Base-by-base conservation (phyloP, 2,113 vertebrate species). In the Mustelus asterias region DNA sequence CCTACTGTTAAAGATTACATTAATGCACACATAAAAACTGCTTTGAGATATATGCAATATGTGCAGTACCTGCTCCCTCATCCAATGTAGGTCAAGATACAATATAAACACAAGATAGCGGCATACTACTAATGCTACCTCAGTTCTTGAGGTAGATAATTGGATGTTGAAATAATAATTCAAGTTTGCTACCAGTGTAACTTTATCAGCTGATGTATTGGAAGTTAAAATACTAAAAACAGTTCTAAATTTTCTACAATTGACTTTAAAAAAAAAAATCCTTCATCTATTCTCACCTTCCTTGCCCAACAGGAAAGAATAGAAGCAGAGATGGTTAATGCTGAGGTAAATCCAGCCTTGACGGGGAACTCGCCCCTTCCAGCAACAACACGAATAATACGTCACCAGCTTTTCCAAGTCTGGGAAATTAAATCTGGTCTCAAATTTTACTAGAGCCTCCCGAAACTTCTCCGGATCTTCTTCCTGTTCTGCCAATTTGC, bases 331-430 rank as follows among this genome's bases (percentile, higher is more conserved):
- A 96, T 99, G 99, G 97, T 99, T 99, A 98, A 98, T 98, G 97
- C 99, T 99, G 96, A 99, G 98, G 97, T 99, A 99, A 89, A 99
- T 98, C 98, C 99, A 99, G 96, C 99, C 99, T 97, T 99, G 99
- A 11, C 99, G 98, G 48, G 99, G 99, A 96, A 99, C 99, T n/a
- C 97, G 98, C 88, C 99, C 98, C 97, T 99, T 99, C 99, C 99
- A 99, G 97, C 99, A 99, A 97, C 99, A 99, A 97, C 99, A 99
- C 1, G 99, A 99, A 97, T 98, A 99, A 97, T 97, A 98, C 0
- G 98, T 98, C 96, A 99, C 98, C 97, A 99, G 96, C 96, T 99
- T 99, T 97, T 99, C 99, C 0, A 98, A 97, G n/a, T 98, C 96
- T 0, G 99, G 99, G 95, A 99, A 98, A 96, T 98, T 98, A 96